Evolutionary conservation across 2,888 invertebrate species (phyloP).

Genomic region (Acanthacorydalis orientalis): DNA sequence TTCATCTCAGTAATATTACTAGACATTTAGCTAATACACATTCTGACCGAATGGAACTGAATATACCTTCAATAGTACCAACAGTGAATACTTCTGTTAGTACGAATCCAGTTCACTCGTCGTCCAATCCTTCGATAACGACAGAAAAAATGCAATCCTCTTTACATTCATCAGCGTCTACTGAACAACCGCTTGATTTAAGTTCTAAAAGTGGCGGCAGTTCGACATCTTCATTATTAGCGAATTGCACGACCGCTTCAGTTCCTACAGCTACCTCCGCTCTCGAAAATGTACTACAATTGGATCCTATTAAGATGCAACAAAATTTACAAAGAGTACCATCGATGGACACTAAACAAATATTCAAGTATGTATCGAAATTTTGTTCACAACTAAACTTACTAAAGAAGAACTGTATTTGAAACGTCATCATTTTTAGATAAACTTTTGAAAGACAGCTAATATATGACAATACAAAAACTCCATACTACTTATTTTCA

Average conservation of each 20-base stretch:
- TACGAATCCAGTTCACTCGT: conserved; percentile 17
- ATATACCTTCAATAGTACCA: conserved; percentile 22
- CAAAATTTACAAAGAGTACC: neutral
- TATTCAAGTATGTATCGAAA: conserved; percentile 48
- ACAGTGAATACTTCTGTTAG: conserved; percentile 8
- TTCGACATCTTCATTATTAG: conserved; percentile 14
- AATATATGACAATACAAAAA: too few species aligned
- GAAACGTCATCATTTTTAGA: too few species aligned
- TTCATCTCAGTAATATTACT: conserved; percentile 32
- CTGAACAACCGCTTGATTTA: conserved; percentile 72
- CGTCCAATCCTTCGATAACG: conserved; percentile 26
- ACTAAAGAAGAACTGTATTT: too few species aligned
- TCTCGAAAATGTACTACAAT: conserved; percentile 12
- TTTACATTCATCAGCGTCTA: conserved; percentile 22
- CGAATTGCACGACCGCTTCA: neutral
- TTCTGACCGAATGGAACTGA: conserved; percentile 10
- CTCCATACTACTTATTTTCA: too few species aligned
- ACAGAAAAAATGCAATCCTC: conserved; percentile 29
- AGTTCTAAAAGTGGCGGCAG: conserved; percentile 55
- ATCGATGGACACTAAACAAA: conserved; percentile 36
- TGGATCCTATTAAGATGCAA: conserved; percentile 11
- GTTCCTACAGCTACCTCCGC: neutral
- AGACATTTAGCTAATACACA: conserved; percentile 26
- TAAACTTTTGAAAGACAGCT: too few species aligned
- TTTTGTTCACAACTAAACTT: too few species aligned